phyloP scores from a whole-genome alignment of 2,888 invertebrate genomes.

The Eupithecia pulchellata region DNA sequence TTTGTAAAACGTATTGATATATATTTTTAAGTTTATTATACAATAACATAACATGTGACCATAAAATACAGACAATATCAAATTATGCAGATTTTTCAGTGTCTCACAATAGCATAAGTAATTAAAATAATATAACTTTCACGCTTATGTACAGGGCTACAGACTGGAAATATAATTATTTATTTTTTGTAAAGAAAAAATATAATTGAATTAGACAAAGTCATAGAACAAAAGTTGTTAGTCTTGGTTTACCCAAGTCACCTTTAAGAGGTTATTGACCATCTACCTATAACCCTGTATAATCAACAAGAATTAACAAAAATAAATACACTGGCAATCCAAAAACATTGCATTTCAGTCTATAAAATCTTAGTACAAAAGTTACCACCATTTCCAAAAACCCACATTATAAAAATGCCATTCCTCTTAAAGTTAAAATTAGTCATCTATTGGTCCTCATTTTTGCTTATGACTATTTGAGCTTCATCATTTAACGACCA shows the following conservation, averaged over 20 bases:
- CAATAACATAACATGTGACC: constrained; percentile 73
- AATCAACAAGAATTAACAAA: constrained; percentile 17
- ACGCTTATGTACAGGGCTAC: constrained; percentile 36
- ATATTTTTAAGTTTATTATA: constrained; percentile 81
- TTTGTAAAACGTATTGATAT: constrained; percentile 80
- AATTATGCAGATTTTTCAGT: constrained; percentile 42
- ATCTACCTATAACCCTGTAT: no score
- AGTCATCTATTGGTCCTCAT: constrained; percentile 11
- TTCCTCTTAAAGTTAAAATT: neutral
- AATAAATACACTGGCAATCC: constrained; percentile 17
- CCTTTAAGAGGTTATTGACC: no score
- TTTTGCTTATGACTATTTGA: constrained; percentile 12
- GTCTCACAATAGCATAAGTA: constrained; percentile 20
- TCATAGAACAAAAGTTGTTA: no score
- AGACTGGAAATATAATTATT: no score
- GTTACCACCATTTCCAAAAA: constrained; percentile 25
- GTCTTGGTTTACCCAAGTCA: no score
- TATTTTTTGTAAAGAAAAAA: no score
- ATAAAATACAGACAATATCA: constrained; percentile 81
- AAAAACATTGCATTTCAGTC: neutral
- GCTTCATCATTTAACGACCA: neutral
- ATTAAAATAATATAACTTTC: constrained; percentile 19
- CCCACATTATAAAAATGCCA: neutral
- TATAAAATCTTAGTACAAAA: constrained; percentile 12
- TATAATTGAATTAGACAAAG: no score